phyloP scores from a whole-genome alignment of 2,888 invertebrate species.

The Empis livida region DNA sequence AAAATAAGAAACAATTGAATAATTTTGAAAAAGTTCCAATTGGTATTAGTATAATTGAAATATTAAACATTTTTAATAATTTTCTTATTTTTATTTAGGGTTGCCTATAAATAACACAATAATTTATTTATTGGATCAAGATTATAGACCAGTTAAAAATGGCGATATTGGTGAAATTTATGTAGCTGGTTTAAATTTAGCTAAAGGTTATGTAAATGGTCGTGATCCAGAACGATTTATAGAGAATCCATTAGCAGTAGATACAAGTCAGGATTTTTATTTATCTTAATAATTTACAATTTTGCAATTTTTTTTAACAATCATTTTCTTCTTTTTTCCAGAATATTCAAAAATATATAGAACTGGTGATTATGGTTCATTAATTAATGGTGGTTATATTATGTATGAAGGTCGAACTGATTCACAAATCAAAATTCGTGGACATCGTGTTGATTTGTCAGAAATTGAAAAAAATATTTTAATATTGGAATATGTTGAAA shows the following conservation, averaged over 20 bases:
- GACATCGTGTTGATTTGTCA: slow-evolving; percentile 71
- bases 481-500: slow-evolving; percentile 52
- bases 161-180: slow-evolving; percentile 71
- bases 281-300: too few relatives aligned
- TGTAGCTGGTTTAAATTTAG: slow-evolving; percentile 67
- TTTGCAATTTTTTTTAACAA: too few relatives aligned
- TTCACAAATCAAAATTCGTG: slow-evolving; percentile 74
- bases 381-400: slow-evolving; percentile 50
- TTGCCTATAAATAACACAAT: slow-evolving; percentile 66
- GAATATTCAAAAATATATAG: slow-evolving; percentile 62
- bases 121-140: slow-evolving; percentile 64
- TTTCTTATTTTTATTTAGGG: slow-evolving; percentile 38
- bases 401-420: slow-evolving; percentile 73
- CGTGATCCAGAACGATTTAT: slow-evolving; percentile 61
- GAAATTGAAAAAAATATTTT: slow-evolving; percentile 69
- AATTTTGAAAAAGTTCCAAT: slow-evolving; percentile 63
- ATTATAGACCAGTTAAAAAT: slow-evolving; percentile 55
- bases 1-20: slow-evolving; percentile 45
- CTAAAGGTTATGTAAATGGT: slow-evolving; percentile 66
- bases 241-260: slow-evolving; percentile 57
- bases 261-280: slow-evolving; percentile 47
- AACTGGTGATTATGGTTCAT: slow-evolving; percentile 72
- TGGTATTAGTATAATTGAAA: slow-evolving; percentile 38
- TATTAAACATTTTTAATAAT: not conserved
- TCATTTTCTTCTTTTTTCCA: slow-evolving; percentile 21